Base-by-base conservation (phyloP, 2,888 invertebrate genomes). In the Ornithoptera priamus region DNA sequence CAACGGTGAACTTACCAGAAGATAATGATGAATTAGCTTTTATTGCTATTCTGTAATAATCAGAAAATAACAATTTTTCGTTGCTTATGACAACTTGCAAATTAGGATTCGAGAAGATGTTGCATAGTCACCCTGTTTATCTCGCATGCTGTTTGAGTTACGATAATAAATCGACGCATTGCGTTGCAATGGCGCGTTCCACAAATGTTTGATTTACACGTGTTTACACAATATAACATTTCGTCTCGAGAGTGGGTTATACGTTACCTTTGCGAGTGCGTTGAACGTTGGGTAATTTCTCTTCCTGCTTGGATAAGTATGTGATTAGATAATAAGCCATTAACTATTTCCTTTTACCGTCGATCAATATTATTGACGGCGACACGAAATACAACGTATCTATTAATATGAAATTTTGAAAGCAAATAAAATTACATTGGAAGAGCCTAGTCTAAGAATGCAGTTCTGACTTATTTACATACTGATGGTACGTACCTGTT, bases 151-250 rank as follows among this genome's bases (percentile, higher is more conserved):
- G 80, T 85, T 86, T 86, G 85, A 85, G 80, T 87, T 83, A 83
- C 80, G 86, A 91, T 89, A 88, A 81, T 82, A 79, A 79, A 81
- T 80, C 75, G 72, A 81, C 77, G 83, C 85, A 84, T 78, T 58
- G 61, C 79, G 80, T 83, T 87, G 87, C 86, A 86, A 79, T 81
- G 83, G 86, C 86, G 79, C 83, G 85, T 82, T 85, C 84, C 78
- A 83, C 81, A 85, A 86, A 88, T 87, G 83, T 89, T 87, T 85
- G 81, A 84, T 83, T 83, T 69, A 74, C 82, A 76, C 73, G 74
- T 74, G 72, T 73, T 76, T 75, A 75, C 73, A 78, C 77, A 76
- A 46, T 46, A 77, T 75, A 76, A 62, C 67, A 17, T 67, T 63
- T 71, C 74, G 78, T 78, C 72, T 68, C 68, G 72, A 74, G 70